Base-by-base conservation (phyloP, 2,797 vertebrate species). In the Sebastes vulpes region DNA sequence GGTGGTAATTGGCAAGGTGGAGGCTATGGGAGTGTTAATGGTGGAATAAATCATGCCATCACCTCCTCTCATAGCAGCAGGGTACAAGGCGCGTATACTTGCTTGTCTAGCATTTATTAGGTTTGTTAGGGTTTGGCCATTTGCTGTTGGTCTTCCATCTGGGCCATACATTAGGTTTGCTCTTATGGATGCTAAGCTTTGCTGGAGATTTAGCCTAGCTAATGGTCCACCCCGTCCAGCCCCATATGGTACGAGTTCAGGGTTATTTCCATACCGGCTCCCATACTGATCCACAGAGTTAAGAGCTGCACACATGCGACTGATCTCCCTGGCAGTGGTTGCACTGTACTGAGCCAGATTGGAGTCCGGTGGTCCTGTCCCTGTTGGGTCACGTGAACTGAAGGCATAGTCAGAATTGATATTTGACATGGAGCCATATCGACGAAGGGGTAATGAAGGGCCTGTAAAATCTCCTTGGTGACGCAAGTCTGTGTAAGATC, bases 41-140 rank as follows among this genome's bases (percentile, higher is more conserved):
- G 98, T 99, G 26, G 99, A 99, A 91, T 99, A 99, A 94, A 99
- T 99, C 98, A 99, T 99, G 78, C 99, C 99, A 4, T 99, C 98
- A 0, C 98, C 97, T 0, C 98, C 98, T 46, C 98, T 97, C 82
- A 99, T 96, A 0, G 97, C 96, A 86, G 97, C 96, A 35, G 98
- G 97, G 85, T 98, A 97, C 89, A 98, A 95, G 85, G 98, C 98
- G 53, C 97, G 96, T 90, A 99, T 88, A 52, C 97, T 77, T 16
- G 97, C 96, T 88, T 97, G 95, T 89, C 98, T 97, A 72, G 97
- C 92, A 21, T 96, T 95, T 1, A 97, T 95, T 75, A 99, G 89
- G 90, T 94, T 97, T 87, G 97, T 96, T 66, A 97, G 92, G n/a
- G 96, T 95, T 88, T 97, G 97, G 48, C 96, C 96, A 54, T 95